These are phyloP conservation scores for Barbus barbus DNA, from an alignment of 2,113 vertebrate species.

Conservation along the genomic window DNA sequence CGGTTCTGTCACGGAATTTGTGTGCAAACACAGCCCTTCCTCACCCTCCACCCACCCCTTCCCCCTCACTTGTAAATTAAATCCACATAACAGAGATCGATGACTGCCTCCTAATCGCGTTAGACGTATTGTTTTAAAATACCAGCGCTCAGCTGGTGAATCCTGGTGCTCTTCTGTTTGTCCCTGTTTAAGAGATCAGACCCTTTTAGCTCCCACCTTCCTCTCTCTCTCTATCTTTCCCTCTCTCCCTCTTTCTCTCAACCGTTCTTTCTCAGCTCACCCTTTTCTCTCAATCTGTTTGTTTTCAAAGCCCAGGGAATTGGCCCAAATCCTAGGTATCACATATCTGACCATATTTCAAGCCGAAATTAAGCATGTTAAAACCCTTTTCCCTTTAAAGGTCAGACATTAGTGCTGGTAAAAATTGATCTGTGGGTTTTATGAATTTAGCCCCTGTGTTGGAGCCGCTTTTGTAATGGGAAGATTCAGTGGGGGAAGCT, in stretches of 20 bases:
- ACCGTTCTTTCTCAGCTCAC: conserved; percentile 61
- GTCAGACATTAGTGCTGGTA: conserved; percentile 94
- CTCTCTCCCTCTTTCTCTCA: conserved; percentile 34
- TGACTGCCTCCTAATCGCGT: conserved; percentile 76
- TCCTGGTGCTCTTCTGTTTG: conserved; percentile 78
- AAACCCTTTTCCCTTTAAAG: conserved; percentile 88
- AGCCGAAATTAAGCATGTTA: conserved; percentile 88
- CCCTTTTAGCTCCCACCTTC: conserved; percentile 77
- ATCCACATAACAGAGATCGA: conserved; percentile 75
- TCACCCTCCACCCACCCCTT: conserved; percentile 34
- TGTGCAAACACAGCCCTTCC: conserved; percentile 50
- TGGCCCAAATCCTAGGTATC: conserved; percentile 86
- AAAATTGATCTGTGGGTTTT: conserved; percentile 94
- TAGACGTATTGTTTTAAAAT: conserved; percentile 85
- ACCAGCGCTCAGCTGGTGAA: conserved; percentile 86
- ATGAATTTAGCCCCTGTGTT: conserved; percentile 96
- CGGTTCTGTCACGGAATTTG: conserved; percentile 53
- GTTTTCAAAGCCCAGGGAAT: conserved; percentile 86
- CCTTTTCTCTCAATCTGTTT: conserved; percentile 79
- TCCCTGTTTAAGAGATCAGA: conserved; percentile 78
- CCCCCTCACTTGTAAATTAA: conserved; percentile 69
- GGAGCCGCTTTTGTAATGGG: conserved; percentile 93
- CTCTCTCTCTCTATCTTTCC: conserved; percentile 52
- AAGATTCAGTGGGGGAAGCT: conserved; percentile 96
- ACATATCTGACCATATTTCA: conserved; percentile 92